Evolutionary conservation across 2,888 invertebrate genomes (phyloP).

Genomic region (Synanthedon formicaeformis): DNA sequence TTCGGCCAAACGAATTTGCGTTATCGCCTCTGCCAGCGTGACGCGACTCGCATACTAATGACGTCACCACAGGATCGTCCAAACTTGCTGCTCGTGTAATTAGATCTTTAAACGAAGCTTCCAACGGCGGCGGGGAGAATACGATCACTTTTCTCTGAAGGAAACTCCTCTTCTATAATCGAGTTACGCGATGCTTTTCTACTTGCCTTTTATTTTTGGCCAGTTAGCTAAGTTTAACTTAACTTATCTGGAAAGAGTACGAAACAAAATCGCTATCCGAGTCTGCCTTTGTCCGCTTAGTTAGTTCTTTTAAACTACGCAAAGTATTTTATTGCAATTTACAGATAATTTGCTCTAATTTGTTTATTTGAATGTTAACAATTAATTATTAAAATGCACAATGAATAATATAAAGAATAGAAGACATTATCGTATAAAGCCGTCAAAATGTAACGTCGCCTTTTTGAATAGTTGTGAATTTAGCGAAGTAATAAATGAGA

Average conservation of each 20-base stretch:
- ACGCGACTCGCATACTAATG: slow-evolving; percentile 61
- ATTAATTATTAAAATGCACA: no score
- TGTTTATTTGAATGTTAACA: no score
- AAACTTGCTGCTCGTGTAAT: slow-evolving; percentile 59
- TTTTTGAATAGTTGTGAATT: no score
- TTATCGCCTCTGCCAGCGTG: slow-evolving; percentile 59
- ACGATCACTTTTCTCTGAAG: slow-evolving; percentile 48
- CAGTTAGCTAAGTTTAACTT: not conserved
- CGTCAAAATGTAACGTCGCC: no score
- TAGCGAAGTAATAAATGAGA: no score
- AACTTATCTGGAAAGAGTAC: not conserved
- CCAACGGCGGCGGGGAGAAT: slow-evolving; percentile 23
- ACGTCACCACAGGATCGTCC: slow-evolving; percentile 34
- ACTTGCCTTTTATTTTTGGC: not conserved
- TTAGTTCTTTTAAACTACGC: no score
- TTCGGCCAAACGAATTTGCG: slow-evolving; percentile 68
- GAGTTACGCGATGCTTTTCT: slow-evolving; percentile 32
- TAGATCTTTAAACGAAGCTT: slow-evolving; percentile 66
- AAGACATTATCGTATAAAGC: no score
- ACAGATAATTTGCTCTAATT: no score
- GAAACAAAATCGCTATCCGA: no score
- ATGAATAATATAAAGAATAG: no score
- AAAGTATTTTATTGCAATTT: no score
- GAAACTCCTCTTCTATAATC: slow-evolving; percentile 43
- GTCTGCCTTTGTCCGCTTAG: no score